A percentile compares a stretch with the other conserved stretches of the same genome.
Evolutionary conservation across 1,140 invertebrate genomes (phyloP).

Genomic region (Schmidtea mediterranea): DNA sequence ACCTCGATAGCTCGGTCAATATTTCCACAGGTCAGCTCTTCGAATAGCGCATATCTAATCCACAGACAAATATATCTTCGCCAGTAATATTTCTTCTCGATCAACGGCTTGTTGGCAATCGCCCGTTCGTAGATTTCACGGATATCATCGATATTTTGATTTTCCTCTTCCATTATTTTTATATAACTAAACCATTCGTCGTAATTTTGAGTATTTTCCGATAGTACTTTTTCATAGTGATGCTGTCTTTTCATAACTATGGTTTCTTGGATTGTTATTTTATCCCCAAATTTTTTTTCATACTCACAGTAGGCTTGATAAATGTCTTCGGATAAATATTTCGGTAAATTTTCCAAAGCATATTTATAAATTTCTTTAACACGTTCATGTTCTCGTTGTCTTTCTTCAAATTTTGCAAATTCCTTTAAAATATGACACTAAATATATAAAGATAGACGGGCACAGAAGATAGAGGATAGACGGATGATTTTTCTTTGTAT

Average conservation of each 20-base stretch:
- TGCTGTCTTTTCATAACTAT: constrained; percentile 85
- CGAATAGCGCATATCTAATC: constrained; percentile 95
- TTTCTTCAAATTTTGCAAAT: constrained; percentile 95
- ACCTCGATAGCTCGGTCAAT: constrained; percentile 60
- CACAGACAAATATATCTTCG: constrained; percentile 93
- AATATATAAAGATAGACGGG: too few relatives aligned
- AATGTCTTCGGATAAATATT: constrained; percentile 68
- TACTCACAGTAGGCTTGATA: constrained; percentile 94
- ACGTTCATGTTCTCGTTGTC: constrained; percentile 88
- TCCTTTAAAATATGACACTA: constrained; percentile 25
- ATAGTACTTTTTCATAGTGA: constrained; percentile 77
- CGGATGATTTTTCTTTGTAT: too few relatives aligned
- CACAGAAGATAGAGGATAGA: too few relatives aligned
- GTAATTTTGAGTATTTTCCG: constrained; percentile 78
- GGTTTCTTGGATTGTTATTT: constrained; percentile 83
- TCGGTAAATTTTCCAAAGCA: constrained; percentile 70
- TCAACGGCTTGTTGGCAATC: constrained; percentile 77
- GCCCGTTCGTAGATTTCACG: constrained; percentile 86
- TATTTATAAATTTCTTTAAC: constrained; percentile 88
- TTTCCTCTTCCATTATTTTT: constrained; percentile 66
- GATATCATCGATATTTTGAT: constrained; percentile 40
- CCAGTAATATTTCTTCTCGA: constrained; percentile 51
- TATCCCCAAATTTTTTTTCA: constrained; percentile 93
- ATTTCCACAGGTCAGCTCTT: constrained; percentile 73
- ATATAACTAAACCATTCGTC: constrained; percentile 98